phyloP scores from a whole-genome alignment of 2,888 invertebrate species.

The Hesperia comma region DNA sequence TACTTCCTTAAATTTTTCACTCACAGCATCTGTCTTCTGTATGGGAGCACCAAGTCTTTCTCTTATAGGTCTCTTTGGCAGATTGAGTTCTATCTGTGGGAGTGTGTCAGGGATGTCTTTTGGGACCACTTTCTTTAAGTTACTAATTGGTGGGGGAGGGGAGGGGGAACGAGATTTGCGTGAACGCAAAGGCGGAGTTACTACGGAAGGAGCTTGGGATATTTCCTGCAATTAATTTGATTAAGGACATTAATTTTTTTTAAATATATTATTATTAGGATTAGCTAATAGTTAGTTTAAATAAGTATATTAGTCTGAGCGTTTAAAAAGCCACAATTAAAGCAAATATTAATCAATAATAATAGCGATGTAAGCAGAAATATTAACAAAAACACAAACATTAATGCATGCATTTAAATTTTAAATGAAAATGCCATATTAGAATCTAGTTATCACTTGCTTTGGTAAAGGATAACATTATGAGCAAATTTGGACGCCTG shows the following conservation, averaged over 20 bases:
- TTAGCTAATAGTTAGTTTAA: constrained; percentile 1
- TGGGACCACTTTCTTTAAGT: constrained; percentile 44
- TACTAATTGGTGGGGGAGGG: constrained; percentile 38
- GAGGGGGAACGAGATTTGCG: constrained; percentile 47
- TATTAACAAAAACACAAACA: not conserved
- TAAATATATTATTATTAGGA: not conserved
- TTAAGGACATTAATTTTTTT: not conserved
- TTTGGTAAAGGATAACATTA: too few species aligned
- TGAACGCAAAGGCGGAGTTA: constrained; percentile 56
- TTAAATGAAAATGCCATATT: too few species aligned
- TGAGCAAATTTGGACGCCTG: too few species aligned
- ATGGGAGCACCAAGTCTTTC: constrained; percentile 71
- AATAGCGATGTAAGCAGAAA: not conserved
- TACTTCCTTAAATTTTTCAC: constrained; percentile 54
- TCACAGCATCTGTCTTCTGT: constrained; percentile 52
- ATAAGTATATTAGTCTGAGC: not conserved
- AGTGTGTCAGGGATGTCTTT: constrained; percentile 60
- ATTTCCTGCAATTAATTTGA: constrained; percentile 62
- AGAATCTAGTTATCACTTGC: too few species aligned
- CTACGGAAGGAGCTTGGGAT: constrained; percentile 55
- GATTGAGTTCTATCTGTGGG: constrained; percentile 76
- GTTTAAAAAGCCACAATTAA: not conserved
- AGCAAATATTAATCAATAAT: not conserved
- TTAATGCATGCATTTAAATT: too few species aligned
- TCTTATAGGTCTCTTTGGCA: constrained; percentile 76